A percentile compares a stretch with the other conserved stretches of the same genome.
phyloP scores from a whole-genome alignment of 2,113 vertebrate genomes.

The Nymphicus hollandicus region DNA sequence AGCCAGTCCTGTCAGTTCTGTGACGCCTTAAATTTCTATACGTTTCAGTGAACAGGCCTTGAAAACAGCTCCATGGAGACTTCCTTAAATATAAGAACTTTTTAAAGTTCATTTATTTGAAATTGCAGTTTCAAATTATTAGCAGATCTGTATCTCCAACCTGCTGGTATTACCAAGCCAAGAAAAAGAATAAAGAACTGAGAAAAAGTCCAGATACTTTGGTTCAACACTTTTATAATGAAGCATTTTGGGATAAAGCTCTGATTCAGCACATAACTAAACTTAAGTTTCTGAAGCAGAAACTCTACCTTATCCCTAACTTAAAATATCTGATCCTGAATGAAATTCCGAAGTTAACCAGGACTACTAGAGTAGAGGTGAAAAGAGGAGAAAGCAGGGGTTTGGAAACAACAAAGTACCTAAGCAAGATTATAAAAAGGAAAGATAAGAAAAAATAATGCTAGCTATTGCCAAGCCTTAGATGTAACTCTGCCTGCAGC shows the following conservation, averaged over 20 bases:
- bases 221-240: neutral
- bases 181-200: neutral
- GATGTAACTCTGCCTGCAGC: neutral
- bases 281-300: neutral
- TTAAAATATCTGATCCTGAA: neutral
- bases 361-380: neutral
- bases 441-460: neutral
- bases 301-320: neutral
- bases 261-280: neutral
- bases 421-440: neutral
- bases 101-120: neutral
- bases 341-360: neutral
- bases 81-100: neutral
- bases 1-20: neutral
- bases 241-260: neutral
- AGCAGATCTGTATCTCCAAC: neutral
- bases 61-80: neutral
- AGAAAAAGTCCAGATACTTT: neutral
- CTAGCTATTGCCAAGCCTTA: neutral
- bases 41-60: neutral
- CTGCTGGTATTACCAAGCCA: neutral
- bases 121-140: neutral
- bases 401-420: neutral
- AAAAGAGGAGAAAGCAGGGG: neutral
- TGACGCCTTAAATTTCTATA: neutral